Percentiles rank a stretch among this genome's conserved stretches.
Conservation (phyloP, 2,113 vertebrate genomes). For the Microtus montanus region DNA sequence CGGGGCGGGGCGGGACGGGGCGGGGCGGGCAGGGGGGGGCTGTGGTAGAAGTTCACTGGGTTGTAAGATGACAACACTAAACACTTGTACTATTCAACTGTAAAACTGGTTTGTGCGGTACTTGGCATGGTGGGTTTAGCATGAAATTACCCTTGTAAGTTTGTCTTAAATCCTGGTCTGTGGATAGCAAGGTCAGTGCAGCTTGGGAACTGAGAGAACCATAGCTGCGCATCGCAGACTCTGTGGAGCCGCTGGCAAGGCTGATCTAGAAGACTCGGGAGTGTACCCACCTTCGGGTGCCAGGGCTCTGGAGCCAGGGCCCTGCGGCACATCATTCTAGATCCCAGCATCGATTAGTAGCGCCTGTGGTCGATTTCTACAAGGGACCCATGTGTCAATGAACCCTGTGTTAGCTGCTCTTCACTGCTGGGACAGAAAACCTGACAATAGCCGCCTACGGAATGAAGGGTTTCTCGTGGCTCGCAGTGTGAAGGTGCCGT, state of each 20-base stretch:
- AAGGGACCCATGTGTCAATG: too few relatives aligned
- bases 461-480: background rate
- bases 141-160: background rate
- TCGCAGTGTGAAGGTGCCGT: background rate
- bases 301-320: background rate
- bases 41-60: background rate
- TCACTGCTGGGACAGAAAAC: background rate
- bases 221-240: too few relatives aligned
- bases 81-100: background rate
- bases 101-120: too few relatives aligned
- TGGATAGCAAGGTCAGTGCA: background rate
- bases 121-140: background rate
- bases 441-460: background rate
- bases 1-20: background rate
- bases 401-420: background rate
- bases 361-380: too few relatives aligned
- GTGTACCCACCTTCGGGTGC: too few relatives aligned
- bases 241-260: background rate
- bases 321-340: background rate
- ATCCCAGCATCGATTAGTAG: too few relatives aligned
- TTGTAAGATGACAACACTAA: background rate
- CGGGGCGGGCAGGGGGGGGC: fast-evolving
- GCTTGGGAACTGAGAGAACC: background rate
- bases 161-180: background rate
- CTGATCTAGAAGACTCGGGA: background rate